Percentiles rank a stretch among this genome's conserved stretches.
Evolutionary conservation across 2,888 invertebrate genomes (phyloP).

Genomic region (Mimumesa dahlbomi): DNA sequence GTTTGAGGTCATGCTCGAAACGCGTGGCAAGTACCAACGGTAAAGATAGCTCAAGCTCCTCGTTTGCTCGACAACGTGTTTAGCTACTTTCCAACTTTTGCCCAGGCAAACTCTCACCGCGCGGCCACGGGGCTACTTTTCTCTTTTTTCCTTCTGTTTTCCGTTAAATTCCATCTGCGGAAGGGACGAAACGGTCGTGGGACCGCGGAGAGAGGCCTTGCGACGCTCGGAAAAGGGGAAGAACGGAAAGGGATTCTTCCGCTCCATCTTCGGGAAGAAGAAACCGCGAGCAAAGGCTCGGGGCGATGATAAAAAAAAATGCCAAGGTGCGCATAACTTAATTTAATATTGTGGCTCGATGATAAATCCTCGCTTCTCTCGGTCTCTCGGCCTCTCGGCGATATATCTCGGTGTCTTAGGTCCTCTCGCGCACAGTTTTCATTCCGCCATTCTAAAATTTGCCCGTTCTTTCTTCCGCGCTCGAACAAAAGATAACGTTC

Average conservation of each 20-base stretch:
- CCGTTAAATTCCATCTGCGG: too few species aligned
- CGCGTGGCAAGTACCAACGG: slow-evolving; percentile 3
- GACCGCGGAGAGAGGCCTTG: not conserved
- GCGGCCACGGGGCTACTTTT: not conserved
- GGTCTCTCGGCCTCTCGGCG: slow-evolving; percentile 43
- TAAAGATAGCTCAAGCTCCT: not conserved
- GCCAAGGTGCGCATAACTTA: slow-evolving; percentile 69
- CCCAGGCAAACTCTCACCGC: not conserved
- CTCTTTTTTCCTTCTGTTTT: not conserved
- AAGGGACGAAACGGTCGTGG: too few species aligned
- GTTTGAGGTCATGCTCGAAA: slow-evolving; percentile 2
- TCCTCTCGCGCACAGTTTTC: slow-evolving; percentile 15
- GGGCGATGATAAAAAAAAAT: slow-evolving; percentile 67
- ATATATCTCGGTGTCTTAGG: too few species aligned
- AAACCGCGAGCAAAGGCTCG: too few species aligned
- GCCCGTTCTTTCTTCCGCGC: slow-evolving; percentile 31
- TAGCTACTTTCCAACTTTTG: too few species aligned
- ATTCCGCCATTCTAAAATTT: slow-evolving; percentile 34
- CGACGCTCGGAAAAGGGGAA: not conserved
- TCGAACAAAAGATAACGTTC: slow-evolving; percentile 70
- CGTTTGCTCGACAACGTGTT: too few species aligned
- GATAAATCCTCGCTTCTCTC: slow-evolving; percentile 71
- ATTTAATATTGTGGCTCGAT: slow-evolving; percentile 70
- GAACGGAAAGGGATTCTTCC: not conserved
- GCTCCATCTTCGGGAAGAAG: too few species aligned